Conservation (phyloP, 2,113 vertebrate genomes). For the Cynoglossus semilaevis region DNA sequence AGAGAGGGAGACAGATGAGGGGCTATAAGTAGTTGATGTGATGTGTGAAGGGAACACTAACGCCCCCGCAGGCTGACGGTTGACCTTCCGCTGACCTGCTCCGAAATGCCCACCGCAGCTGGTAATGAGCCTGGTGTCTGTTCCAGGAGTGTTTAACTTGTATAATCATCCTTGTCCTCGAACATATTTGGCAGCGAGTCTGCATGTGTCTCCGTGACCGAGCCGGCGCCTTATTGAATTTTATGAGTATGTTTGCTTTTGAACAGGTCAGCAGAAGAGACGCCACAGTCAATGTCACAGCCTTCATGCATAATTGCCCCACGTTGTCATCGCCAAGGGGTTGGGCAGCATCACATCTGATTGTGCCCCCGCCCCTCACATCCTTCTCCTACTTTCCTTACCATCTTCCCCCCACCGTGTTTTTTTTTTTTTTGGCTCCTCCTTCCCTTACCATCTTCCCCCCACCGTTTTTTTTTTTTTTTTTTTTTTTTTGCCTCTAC, state of each 20-base stretch:
- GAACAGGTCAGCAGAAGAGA: constrained; percentile 70
- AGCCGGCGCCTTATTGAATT: constrained; percentile 40
- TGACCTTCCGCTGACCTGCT: constrained; percentile 46
- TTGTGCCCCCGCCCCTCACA: constrained; percentile 14
- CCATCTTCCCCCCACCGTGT: constrained; percentile 13
- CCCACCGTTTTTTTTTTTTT: too few relatives aligned
- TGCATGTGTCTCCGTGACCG: constrained; percentile 3
- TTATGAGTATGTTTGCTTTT: constrained; percentile 65
- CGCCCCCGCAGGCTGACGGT: constrained; percentile 24
- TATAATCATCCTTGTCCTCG: constrained; percentile 44
- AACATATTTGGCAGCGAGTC: constrained; percentile 29
- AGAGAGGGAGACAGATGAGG: constrained; percentile 29
- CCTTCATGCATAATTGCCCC: constrained; percentile 74
- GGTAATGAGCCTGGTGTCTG: background rate
- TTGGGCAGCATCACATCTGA: constrained; percentile 53
- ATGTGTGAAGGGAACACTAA: constrained; percentile 18
- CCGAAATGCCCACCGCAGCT: constrained; percentile 19
- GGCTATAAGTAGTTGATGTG: constrained; percentile 29
- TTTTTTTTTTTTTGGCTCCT: constrained; percentile 30
- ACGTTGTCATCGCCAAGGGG: constrained; percentile 73
- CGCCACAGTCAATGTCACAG: constrained; percentile 69
- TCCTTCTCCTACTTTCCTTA: constrained; percentile 19
- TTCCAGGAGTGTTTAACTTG: constrained; percentile 36
- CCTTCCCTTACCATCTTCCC: constrained; percentile 22
- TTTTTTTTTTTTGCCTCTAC: constrained; percentile 41